Evolutionary conservation across 1,140 invertebrate genomes (phyloP).

Genomic region (Caenorhabditis brenneri): DNA sequence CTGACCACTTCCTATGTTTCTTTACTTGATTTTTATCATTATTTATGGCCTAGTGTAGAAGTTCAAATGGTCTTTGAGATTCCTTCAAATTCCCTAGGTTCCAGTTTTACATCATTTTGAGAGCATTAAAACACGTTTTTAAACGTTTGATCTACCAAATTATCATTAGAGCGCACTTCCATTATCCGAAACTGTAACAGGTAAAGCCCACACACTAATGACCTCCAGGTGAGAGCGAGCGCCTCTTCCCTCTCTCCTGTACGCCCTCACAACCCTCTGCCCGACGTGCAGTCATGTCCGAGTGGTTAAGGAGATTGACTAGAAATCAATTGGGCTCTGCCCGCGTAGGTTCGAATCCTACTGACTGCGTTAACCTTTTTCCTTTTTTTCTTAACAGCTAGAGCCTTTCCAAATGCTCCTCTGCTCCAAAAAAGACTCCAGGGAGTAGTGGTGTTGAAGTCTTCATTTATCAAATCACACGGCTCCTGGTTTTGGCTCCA

Average conservation of each 20-base stretch:
- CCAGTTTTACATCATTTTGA: no score
- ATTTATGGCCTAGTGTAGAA: neutral
- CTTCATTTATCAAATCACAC: constrained; percentile 42
- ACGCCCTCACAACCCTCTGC: neutral
- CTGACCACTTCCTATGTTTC: neutral
- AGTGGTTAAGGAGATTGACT: constrained; percentile 59
- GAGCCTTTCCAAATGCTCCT: no score
- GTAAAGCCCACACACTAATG: no score
- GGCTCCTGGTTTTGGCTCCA: neutral
- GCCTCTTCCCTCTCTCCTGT: neutral
- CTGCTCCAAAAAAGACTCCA: neutral
- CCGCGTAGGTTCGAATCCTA: constrained; percentile 60
- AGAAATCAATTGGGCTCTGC: constrained; percentile 60
- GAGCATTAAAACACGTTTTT: no score
- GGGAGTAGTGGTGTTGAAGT: constrained; percentile 17
- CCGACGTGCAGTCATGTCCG: constrained; percentile 46
- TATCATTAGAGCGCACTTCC: neutral
- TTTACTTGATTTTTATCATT: neutral
- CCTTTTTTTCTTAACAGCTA: neutral
- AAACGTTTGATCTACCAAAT: neutral
- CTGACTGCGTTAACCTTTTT: constrained; percentile 44
- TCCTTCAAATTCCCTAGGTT: no score
- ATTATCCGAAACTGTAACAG: neutral
- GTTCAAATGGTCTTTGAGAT: no score
- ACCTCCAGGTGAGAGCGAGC: neutral